These are phyloP conservation scores for Poliocrania exsul DNA, from an alignment of 2,797 vertebrate species.

Conservation along the genomic window DNA sequence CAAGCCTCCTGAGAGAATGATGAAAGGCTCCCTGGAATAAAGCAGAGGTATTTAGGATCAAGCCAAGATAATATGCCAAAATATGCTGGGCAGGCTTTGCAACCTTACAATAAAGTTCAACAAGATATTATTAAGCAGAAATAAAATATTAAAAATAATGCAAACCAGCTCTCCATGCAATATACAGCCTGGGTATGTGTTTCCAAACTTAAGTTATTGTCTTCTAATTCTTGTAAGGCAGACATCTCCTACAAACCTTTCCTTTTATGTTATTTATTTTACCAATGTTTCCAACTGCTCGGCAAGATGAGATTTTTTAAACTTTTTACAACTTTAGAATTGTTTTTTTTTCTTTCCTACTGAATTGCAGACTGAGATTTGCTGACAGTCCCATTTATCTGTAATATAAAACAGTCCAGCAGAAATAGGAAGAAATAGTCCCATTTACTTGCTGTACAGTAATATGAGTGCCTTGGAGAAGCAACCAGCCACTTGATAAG, in stretches of 20 bases:
- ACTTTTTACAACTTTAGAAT: neutral
- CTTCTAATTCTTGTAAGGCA: neutral
- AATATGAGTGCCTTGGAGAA: neutral
- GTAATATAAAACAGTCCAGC: neutral
- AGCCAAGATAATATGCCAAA: neutral
- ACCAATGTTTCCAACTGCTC: neutral
- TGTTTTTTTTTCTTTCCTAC: neutral
- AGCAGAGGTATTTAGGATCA: constrained; percentile 24
- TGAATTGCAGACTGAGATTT: neutral
- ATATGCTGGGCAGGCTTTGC: neutral
- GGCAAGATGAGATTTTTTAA: neutral
- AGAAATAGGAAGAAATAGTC: neutral
- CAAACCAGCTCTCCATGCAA: neutral
- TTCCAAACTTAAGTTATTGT: neutral
- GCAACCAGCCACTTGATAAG: neutral
- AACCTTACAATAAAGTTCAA: neutral
- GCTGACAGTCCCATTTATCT: neutral
- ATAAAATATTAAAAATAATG: neutral
- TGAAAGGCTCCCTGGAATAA: constrained; percentile 91
- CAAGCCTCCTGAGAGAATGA: constrained; percentile 95
- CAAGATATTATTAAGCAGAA: neutral
- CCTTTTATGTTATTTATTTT: neutral
- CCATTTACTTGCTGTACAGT: neutral
- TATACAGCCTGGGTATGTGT: neutral
- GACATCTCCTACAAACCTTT: neutral